These are phyloP conservation scores for Drosophila dunni DNA, from an alignment of 1,140 invertebrate genomes.

Conservation along the genomic window DNA sequence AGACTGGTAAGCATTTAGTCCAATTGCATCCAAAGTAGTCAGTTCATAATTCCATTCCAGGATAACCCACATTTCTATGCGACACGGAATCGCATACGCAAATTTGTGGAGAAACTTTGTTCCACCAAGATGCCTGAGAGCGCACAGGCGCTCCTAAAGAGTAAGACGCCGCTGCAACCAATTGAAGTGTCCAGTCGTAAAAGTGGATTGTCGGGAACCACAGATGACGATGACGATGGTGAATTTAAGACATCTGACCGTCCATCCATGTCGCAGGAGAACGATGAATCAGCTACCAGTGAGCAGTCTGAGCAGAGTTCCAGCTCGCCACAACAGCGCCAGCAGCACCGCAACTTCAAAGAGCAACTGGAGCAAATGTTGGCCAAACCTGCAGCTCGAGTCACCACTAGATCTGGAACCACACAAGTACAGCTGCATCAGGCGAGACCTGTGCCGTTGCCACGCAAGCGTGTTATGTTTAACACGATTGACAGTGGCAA, in stretches of 20 bases:
- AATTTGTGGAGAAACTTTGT: conserved; percentile 79
- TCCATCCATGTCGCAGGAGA: conserved; percentile 24
- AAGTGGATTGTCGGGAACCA: neutral
- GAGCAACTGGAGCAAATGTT: conserved; percentile 67
- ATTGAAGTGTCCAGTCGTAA: conserved; percentile 38
- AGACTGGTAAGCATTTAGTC: conserved; percentile 53
- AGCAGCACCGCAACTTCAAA: conserved; percentile 57
- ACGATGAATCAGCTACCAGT: conserved; percentile 20
- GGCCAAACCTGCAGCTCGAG: conserved; percentile 56
- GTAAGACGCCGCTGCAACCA: conserved; percentile 59
- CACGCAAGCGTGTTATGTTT: conserved; percentile 81
- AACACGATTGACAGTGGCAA: conserved; percentile 49
- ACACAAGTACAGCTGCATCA: conserved; percentile 4
- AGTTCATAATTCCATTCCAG: conserved; percentile 17
- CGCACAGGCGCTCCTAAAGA: conserved; percentile 54
- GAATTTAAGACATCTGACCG: neutral
- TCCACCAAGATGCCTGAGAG: conserved; percentile 59
- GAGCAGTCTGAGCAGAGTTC: conserved; percentile 32
- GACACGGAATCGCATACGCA: conserved; percentile 77
- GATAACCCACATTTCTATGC: conserved; percentile 72
- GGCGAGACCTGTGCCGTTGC: conserved; percentile 64
- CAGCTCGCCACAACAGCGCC: conserved; percentile 34
- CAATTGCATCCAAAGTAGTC: neutral
- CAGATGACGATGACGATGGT: conserved; percentile 33
- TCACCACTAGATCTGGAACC: conserved; percentile 2